Base-by-base conservation (phyloP, 2,797 vertebrate genomes). In the Enteromius argenteus region DNA sequence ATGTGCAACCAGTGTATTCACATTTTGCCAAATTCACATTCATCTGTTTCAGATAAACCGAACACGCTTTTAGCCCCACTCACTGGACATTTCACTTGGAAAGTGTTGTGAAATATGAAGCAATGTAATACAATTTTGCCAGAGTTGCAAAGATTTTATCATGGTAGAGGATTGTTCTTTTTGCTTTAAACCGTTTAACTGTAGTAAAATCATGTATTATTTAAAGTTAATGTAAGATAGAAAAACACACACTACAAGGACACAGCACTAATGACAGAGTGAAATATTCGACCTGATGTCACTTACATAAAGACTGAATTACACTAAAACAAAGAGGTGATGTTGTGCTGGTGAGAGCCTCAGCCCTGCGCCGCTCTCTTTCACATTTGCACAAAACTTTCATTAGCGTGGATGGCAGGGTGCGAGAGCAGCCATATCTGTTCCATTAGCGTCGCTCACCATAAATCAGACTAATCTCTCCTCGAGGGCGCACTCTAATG, bases 381-480 rank as follows among this genome's bases (percentile, higher is more conserved):
- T 91, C 88, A 83, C 92, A 96, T 96, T 95, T 96, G 94, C 95
- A 96, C 94, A 96, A 96, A 96, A 95, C 94, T 94, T 95, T 95
- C 94, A 96, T 96, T 95, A 96, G 93, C 90, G 89, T 92, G 92
- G 94, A 94, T 93, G 91, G 92, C 81, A 89, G 85, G 89, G 89
- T 91, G 92, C 62, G 68, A 76, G 74, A 75, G 87, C 42, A 71
- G 82, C 93, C 92, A 90, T 92, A 93, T 94, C 93, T 91, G 92
- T 91, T 91, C 94, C 94, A 95, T 95, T 96, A 95, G 91, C 89
- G 85, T 88, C 89, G 87, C 89, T 89, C 87, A 46, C 91, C 92
- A 95, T 96, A 94, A 93, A 95, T 96, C 94, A 95, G 90, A 86
- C 91, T 94, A 94, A 94, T 94, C 93, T 94, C 90, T 93, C 93